A percentile compares a stretch with the other conserved stretches of the same genome.
Conservation (phyloP, 2,113 vertebrate species). For the Daubentonia madagascariensis region DNA sequence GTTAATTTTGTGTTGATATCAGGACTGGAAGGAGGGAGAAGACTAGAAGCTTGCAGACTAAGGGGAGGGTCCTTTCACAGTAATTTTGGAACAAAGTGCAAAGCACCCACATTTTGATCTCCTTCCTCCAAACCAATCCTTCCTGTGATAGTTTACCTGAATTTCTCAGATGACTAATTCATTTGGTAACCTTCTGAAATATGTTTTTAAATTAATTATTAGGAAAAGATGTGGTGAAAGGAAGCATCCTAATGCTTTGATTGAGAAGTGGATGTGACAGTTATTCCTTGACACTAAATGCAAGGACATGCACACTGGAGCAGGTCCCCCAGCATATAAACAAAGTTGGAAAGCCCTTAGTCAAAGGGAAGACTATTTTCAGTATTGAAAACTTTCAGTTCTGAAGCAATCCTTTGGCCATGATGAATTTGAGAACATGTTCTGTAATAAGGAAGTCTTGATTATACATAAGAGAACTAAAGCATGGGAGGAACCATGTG, state of each 20-base stretch:
- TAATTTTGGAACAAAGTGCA: background rate
- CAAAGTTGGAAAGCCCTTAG: background rate
- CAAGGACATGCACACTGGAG: background rate
- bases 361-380: background rate
- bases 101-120: background rate
- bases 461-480: background rate
- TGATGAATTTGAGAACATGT: background rate
- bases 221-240: background rate
- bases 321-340: background rate
- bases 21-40: background rate
- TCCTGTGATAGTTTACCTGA: background rate
- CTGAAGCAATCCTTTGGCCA: background rate
- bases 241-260: background rate
- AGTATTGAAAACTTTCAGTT: background rate
- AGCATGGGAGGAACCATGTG: background rate
- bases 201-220: constrained; percentile 17
- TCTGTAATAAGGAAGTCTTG: background rate
- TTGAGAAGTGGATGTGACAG: background rate
- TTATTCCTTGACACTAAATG: background rate
- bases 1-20: background rate
- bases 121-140: background rate
- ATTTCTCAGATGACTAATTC: constrained; percentile 16
- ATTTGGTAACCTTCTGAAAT: constrained; percentile 23
- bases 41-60: background rate
- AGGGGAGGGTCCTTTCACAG: background rate